Evolutionary conservation across 1,140 invertebrate genomes (phyloP), one percentile per base, ranked within the genome.

Genomic region (Philopotamus ludificatus): DNA sequence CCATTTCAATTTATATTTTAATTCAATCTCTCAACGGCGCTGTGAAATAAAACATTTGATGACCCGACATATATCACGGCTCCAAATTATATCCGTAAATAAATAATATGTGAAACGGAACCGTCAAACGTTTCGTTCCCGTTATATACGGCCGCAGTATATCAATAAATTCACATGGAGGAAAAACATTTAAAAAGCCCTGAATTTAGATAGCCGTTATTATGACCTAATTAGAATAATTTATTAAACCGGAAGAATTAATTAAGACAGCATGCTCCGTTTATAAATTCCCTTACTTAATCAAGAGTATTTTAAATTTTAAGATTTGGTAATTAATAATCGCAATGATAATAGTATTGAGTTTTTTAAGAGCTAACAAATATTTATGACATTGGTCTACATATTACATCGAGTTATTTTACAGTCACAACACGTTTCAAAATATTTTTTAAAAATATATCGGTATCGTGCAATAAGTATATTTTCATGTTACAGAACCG

Each of bases 401-500:
- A 12, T 15, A 3, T 15, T 44, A 44, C 42, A 18, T 15, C 42
- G 42, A 15, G 12, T 18, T 18, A n/a, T n/a, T 39, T 39, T 8
- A 7, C 34, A n/a, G n/a, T n/a, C n/a, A n/a, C n/a, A n/a, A n/a
- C n/a, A n/a, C n/a, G n/a, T n/a, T n/a, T n/a, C n/a, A n/a, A n/a
- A n/a, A n/a, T n/a, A n/a, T n/a, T n/a, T n/a, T n/a, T 12, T 44
- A 44, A 18, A 44, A 44, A 15, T 44, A 44, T 44, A 18, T 44
- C 3, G n/a, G 42, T 44, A 44, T 12, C n/a, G n/a, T n/a, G n/a
- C n/a, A n/a, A n/a, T n/a, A 34, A 54, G 21, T 34, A 54, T 54
- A 54, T 54, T 54, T 54, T 54, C 41, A 54, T 20, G 26, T 54
- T 54, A 34, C 16, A 12, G 41, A 54, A 54, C 54, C 42, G 54